Conservation (phyloP, 2,888 invertebrate genomes). For the Sepioteuthis lessoniana region DNA sequence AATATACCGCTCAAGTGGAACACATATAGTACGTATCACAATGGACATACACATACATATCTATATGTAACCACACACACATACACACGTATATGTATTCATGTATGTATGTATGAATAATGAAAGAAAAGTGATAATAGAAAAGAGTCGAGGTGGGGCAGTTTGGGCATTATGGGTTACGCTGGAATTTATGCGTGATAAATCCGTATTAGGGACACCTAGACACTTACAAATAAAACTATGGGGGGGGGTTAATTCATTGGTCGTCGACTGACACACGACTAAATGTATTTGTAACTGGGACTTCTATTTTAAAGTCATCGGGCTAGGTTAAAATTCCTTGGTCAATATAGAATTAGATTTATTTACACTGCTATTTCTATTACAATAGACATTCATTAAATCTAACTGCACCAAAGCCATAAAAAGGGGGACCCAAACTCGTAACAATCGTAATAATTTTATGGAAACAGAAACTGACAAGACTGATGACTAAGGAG, state of each 20-base stretch:
- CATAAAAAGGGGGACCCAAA: too few relatives aligned
- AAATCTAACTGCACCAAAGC: too few relatives aligned
- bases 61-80: neutral
- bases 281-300: too few relatives aligned
- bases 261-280: neutral
- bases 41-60: neutral
- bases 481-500: too few relatives aligned
- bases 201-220: neutral
- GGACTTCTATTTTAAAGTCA: too few relatives aligned
- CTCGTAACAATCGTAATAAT: too few relatives aligned
- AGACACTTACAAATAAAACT: neutral
- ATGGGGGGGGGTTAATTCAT: neutral
- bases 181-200: neutral
- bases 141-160: neutral
- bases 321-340: too few relatives aligned
- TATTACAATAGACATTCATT: too few relatives aligned
- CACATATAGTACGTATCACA: neutral
- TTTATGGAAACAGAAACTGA: too few relatives aligned
- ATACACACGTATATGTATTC: neutral
- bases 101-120: neutral
- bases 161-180: neutral
- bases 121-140: neutral
- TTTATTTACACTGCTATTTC: too few relatives aligned
- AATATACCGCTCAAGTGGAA: conserved; percentile 12
- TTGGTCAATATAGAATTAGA: too few relatives aligned